Percentiles rank a stretch among this genome's conserved stretches.
Conservation (phyloP, 30 jellyfish, hydroid and myxozoan species). For the Pelagia noctiluca region DNA sequence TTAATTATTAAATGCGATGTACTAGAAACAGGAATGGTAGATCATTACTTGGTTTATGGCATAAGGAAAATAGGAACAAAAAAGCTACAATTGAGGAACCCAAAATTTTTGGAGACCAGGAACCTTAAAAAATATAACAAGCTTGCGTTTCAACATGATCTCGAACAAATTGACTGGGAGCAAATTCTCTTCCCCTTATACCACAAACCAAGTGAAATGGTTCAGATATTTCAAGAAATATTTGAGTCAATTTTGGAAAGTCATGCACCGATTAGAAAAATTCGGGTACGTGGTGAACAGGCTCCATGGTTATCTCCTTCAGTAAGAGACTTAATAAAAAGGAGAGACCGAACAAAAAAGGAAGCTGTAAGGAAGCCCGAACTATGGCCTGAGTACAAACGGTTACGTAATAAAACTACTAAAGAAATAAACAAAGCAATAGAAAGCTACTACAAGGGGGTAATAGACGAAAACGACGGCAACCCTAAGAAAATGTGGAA, state of each 20-base stretch:
- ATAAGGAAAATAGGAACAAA: slow-evolving; percentile 26
- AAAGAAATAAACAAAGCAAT: not conserved
- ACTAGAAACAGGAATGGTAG: slow-evolving; percentile 39
- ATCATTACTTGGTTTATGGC: slow-evolving; percentile 36
- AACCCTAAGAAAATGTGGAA: not conserved
- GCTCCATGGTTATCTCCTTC: not conserved
- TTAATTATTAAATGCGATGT: slow-evolving; percentile 3
- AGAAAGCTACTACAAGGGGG: not conserved
- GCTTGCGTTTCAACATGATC: not conserved
- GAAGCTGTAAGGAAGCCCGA: not conserved
- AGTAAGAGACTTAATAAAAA: not conserved
- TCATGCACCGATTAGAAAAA: not conserved
- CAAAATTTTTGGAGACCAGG: not conserved
- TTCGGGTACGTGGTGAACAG: not conserved
- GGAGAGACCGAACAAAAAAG: not conserved
- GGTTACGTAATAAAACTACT: not conserved
- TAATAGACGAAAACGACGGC: not conserved
- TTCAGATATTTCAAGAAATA: not conserved
- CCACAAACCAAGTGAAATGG: not conserved
- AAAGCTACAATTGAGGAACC: not conserved
- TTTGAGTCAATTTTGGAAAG: not conserved
- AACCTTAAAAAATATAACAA: not conserved
- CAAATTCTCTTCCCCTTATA: not conserved
- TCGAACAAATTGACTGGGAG: not conserved
- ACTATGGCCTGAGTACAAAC: not conserved